phyloP scores from a whole-genome alignment of 2,797 vertebrate species.

The Enteromius fasciolatus region DNA sequence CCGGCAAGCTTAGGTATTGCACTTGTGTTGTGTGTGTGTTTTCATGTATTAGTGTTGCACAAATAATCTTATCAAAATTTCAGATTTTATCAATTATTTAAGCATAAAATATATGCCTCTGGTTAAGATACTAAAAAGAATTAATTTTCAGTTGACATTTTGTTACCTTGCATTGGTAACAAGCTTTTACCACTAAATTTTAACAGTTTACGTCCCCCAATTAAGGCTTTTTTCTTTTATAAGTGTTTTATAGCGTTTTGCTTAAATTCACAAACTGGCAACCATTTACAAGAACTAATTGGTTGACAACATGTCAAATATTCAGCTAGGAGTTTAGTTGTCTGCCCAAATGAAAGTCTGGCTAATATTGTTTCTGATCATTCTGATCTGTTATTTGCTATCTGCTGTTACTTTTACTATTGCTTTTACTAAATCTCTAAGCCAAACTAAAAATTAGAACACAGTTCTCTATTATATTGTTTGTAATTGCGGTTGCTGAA shows the following conservation, averaged over 20 bases:
- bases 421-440: background rate
- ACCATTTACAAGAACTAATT: background rate
- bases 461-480: background rate
- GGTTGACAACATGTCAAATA: background rate
- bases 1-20: slow-evolving; percentile 82
- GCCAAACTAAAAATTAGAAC: background rate
- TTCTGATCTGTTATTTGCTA: no score
- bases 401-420: no score
- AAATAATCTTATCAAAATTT: background rate
- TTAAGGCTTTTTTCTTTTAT: background rate
- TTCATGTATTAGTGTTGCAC: background rate
- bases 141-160: background rate
- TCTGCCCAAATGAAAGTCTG: background rate
- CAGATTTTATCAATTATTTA: background rate
- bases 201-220: background rate
- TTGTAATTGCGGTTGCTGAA: background rate
- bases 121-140: background rate
- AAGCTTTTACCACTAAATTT: background rate
- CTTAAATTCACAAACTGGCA: background rate
- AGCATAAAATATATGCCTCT: background rate
- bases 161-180: background rate
- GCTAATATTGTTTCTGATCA: no score
- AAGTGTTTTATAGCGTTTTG: background rate
- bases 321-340: background rate
- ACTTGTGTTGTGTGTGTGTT: background rate